These are phyloP conservation scores for Periophthalmus magnuspinnatus DNA, from an alignment of 2,797 vertebrate species.

Conservation along the genomic window DNA sequence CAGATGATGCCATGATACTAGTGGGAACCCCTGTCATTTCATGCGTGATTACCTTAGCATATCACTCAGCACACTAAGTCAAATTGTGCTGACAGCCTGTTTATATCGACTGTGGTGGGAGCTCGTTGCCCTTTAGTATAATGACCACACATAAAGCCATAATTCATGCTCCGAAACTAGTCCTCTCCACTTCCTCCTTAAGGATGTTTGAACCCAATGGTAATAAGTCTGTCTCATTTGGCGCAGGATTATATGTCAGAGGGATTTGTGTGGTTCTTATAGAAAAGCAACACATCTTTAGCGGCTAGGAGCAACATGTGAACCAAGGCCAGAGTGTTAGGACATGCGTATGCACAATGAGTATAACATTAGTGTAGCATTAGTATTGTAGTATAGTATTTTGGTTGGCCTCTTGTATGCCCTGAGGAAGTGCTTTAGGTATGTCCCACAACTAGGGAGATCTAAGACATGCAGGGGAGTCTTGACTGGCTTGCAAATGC, in stretches of 20 bases:
- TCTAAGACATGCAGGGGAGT: too few relatives aligned
- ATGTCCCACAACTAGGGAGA: too few relatives aligned
- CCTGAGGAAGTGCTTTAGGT: too few relatives aligned
- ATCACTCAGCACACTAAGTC: slow-evolving; percentile 46
- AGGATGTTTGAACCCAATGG: slow-evolving; percentile 31
- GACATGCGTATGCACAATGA: neutral
- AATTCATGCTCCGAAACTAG: slow-evolving; percentile 23
- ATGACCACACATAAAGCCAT: slow-evolving; percentile 39
- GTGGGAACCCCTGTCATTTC: slow-evolving; percentile 47
- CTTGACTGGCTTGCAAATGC: too few relatives aligned
- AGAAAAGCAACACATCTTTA: slow-evolving; percentile 41
- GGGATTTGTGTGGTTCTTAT: slow-evolving; percentile 29
- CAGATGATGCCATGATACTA: slow-evolving; percentile 34
- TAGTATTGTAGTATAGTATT: too few relatives aligned
- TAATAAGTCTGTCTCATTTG: slow-evolving; percentile 57
- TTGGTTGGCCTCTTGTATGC: too few relatives aligned
- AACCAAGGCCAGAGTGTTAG: neutral
- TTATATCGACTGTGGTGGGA: slow-evolving; percentile 46
- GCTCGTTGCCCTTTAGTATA: slow-evolving; percentile 23
- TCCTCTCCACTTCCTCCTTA: slow-evolving; percentile 14
- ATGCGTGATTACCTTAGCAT: slow-evolving; percentile 43
- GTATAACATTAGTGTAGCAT: neutral
- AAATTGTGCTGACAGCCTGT: slow-evolving; percentile 46
- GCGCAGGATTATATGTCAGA: slow-evolving; percentile 51
- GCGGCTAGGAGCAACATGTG: slow-evolving; percentile 17